These are phyloP conservation scores for Coregonus suidteri DNA, from an alignment of 2,797 vertebrate species.

Conservation along the genomic window DNA sequence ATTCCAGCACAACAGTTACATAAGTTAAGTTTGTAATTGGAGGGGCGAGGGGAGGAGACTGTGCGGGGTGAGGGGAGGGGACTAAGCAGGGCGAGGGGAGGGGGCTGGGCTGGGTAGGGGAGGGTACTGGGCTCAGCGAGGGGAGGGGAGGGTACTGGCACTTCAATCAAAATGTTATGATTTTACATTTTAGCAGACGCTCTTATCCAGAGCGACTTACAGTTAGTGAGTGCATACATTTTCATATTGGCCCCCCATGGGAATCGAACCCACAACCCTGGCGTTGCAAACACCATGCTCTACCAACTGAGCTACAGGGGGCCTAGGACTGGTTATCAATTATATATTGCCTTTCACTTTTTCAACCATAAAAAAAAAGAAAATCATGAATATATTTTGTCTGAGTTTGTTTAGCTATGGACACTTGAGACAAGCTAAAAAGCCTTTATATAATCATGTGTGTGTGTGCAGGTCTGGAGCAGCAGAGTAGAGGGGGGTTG, in stretches of 20 bases:
- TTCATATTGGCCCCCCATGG: too few relatives aligned
- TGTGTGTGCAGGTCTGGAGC: neutral
- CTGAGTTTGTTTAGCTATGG: slow-evolving; percentile 12
- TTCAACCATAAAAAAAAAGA: neutral
- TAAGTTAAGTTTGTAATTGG: too few relatives aligned
- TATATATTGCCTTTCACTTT: neutral
- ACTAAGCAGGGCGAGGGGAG: neutral
- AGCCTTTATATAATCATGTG: slow-evolving; percentile 43
- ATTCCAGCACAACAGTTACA: neutral
- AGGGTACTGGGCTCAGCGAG: neutral
- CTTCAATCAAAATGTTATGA: neutral
- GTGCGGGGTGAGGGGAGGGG: neutral
- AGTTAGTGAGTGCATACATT: too few relatives aligned
- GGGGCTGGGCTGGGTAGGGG: neutral
- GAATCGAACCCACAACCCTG: too few relatives aligned
- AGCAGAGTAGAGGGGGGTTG: slow-evolving; percentile 1
- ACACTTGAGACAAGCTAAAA: slow-evolving; percentile 14
- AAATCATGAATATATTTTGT: slow-evolving; percentile 1
- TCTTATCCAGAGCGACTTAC: too few relatives aligned
- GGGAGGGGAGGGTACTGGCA: neutral
- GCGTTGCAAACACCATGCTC: too few relatives aligned
- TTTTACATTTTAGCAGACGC: too few relatives aligned
- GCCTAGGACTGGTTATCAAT: too few relatives aligned
- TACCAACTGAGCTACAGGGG: too few relatives aligned
- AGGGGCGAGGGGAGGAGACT: slow-evolving; percentile 1